These are phyloP conservation scores for Chloebia gouldiae DNA, from an alignment of 2,113 vertebrate species.

Conservation along the genomic window DNA sequence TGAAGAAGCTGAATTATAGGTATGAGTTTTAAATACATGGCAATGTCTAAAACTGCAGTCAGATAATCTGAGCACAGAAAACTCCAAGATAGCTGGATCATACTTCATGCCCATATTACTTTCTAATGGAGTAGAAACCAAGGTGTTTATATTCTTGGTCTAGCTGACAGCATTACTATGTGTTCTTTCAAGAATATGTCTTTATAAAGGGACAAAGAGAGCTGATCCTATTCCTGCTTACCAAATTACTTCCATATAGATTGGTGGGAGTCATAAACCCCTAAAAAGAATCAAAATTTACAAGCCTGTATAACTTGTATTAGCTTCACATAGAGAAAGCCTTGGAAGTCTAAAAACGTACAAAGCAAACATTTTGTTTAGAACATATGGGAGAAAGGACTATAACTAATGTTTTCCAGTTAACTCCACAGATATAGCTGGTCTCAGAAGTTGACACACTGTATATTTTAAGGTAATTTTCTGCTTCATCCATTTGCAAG, in stretches of 20 bases:
- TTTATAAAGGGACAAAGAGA: neutral
- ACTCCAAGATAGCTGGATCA: neutral
- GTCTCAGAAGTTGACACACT: accelerated
- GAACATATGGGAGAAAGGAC: neutral
- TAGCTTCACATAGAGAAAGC: neutral
- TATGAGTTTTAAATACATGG: neutral
- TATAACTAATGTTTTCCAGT: neutral
- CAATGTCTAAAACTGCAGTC: neutral
- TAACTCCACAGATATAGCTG: neutral
- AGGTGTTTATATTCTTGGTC: neutral
- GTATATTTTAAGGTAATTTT: neutral
- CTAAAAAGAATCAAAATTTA: neutral
- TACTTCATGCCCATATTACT: neutral
- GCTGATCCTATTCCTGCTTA: neutral
- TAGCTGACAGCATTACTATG: neutral
- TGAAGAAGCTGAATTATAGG: neutral
- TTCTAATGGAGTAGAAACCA: neutral
- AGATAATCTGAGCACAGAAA: neutral
- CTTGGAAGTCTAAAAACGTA: neutral
- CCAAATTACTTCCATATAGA: neutral
- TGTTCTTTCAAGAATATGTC: neutral
- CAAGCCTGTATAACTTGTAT: neutral
- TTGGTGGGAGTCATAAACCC: neutral
- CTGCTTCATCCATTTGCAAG: neutral
- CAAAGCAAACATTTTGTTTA: neutral